Base-by-base conservation (phyloP, 1,140 invertebrate species). In the Drosophila funebris region DNA sequence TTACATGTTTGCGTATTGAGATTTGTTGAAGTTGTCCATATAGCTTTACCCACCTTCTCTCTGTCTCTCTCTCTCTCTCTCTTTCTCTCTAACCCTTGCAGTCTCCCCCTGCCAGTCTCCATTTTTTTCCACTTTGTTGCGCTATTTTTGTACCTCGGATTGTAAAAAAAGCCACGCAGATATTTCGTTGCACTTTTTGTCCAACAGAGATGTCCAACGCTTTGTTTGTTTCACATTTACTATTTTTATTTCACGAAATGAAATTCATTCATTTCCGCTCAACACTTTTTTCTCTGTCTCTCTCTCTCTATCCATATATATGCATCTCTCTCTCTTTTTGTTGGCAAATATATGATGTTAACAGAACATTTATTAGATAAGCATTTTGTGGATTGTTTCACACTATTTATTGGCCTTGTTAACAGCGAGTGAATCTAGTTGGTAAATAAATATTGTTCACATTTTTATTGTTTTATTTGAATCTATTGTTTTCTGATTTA, bases 11-110 rank as follows among this genome's bases (percentile, higher is more conserved):
- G 78, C 80, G 54, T 87, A 76, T 76, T 72, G 77, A 69, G 77
- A 87, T 85, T 85, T 81, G 78, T 81, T 87, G 66, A 78, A 87
- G 82, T 72, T 85, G 50, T 44, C 70, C 66, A 41, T 80, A 74
- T 85, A 84, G 80, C 56, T 80, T 85, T 77, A 39, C 54, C 36
- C 24, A 16, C 9, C 36, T 37, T 1, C 11, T 22, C 24, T 16
- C 27, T 1, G 11, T 24, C 4, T 7, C 4, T 4, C 46, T 18
- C 8, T 14, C 6, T n/a, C 13, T 0, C 36, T 14, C 8, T 4
- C 44, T 4, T 0, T 22, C 22, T 2, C 20, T 20, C 11, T 29
- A 9, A 9, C 5, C 1, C 2, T 13, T 16, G 1, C 0, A 20
- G 6, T 3, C 3, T 41, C 9, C 18, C 27, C 11, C 44, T n/a